Base-by-base conservation (phyloP, 2,888 invertebrate species). In the Scaptomyza cyrtandrae region DNA sequence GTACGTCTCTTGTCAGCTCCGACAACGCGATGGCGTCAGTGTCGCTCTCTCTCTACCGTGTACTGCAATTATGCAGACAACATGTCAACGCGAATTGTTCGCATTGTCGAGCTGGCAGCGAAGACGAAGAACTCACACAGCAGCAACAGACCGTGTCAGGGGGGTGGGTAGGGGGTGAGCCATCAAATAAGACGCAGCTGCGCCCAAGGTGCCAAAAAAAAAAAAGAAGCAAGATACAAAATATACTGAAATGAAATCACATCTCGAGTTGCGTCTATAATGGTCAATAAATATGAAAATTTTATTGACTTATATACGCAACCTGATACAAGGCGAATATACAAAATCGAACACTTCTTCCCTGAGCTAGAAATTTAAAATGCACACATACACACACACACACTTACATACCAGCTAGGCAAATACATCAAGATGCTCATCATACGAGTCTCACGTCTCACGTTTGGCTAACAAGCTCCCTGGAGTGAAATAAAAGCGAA, bases 241-340 rank as follows among this genome's bases (percentile, higher is more conserved):
- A 13, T 11, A 24, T 14, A 11, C 24, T 13, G 19, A 43, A 24
- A 13, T 2, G 24, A 44, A 74, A 64, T 73, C 59, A 39, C 58
- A 44, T 16, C 39, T 29, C 53, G 53, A 58, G 59, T 24, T 44
- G 65, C 46, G 33, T 57, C 86, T 85, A 14, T 39, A 90, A 86
- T 90, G 89, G 89, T 89, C 84, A 81, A 89, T 90, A 90, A 89
- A 90, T 88, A 89, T 89, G 86, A 86, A 90, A 87, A 86, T 90
- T 89, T 90, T 80, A 89, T 90, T 75, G 78, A 85, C 79, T 78
- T 65, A 3, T 62, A 14, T 2, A 76, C 78, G 77, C 88, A 80
- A 81, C 66, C 68, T 66, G 71, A 69, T 66, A 70, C 63, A 43
- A 60, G 3, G 1, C 6, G 39, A 14, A 14, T n/a, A 7, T 24